Evolutionary conservation across 2,888 invertebrate species (phyloP).

Genomic region (Encarsia formosa): DNA sequence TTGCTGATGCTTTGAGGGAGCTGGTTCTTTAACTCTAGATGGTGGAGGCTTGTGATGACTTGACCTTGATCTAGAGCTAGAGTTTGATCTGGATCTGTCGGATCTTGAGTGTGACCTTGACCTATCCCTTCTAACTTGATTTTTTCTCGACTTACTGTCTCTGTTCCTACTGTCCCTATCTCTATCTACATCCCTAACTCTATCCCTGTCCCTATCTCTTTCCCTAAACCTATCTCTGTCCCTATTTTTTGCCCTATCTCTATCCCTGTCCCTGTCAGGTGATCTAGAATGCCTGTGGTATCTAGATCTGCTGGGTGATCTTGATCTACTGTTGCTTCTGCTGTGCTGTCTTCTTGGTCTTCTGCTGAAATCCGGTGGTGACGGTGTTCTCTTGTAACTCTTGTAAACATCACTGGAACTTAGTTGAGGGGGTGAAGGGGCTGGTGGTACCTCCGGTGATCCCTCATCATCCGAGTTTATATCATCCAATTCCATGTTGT

Average conservation of each 20-base stretch:
- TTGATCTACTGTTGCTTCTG: constrained; percentile 39
- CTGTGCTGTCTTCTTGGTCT: constrained; percentile 42
- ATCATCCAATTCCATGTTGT: constrained; percentile 53
- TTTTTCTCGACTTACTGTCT: constrained; percentile 20
- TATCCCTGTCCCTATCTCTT: constrained; percentile 22
- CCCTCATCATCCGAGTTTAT: constrained; percentile 44
- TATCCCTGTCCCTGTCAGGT: constrained; percentile 19
- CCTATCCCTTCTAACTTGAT: constrained; percentile 12
- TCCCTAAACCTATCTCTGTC: constrained; percentile 25
- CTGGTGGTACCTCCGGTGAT: constrained; percentile 40
- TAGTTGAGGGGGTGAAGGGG: constrained; percentile 44
- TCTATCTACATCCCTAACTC: constrained; percentile 28
- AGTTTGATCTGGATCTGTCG: constrained; percentile 29
- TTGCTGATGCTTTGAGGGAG: constrained; percentile 39
- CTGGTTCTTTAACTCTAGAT: constrained; percentile 42
- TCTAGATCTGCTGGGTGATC: constrained; percentile 32
- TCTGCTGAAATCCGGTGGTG: constrained; percentile 34
- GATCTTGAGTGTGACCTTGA: constrained; percentile 29
- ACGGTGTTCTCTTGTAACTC: constrained; percentile 17
- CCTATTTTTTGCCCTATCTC: constrained; percentile 28
- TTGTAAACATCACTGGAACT: constrained; percentile 26
- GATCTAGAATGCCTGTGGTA: constrained; percentile 35
- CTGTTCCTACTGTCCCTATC: constrained; percentile 28
- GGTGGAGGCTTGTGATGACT: constrained; percentile 26
- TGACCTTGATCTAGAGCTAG: constrained; percentile 33